Conservation (phyloP, 2,888 invertebrate species). For the Drosophila sordidula region DNA sequence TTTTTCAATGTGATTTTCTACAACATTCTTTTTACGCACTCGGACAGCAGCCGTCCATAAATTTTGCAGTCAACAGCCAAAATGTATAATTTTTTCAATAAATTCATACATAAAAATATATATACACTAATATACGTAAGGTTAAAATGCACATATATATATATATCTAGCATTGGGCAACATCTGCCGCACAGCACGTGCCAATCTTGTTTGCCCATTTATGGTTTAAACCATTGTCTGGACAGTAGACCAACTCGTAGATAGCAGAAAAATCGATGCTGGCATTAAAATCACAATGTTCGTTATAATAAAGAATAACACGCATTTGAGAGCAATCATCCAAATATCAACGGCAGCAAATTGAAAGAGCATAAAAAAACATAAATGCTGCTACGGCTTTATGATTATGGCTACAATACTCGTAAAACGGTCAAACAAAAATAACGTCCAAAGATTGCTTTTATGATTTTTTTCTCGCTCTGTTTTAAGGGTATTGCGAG, state of each 20-base stretch:
- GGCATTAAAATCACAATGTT: constrained; percentile 26
- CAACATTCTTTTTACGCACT: constrained; percentile 45
- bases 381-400: constrained; percentile 41
- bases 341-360: constrained; percentile 41
- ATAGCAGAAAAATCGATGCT: constrained; percentile 23
- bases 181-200: constrained; percentile 50
- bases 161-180: constrained; percentile 22
- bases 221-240: constrained; percentile 12
- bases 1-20: constrained; percentile 72
- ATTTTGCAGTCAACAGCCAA: constrained; percentile 53
- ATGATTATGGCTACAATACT: constrained; percentile 29
- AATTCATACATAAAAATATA: constrained; percentile 25
- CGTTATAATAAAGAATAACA: constrained; percentile 24
- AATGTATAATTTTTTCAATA: constrained; percentile 58
- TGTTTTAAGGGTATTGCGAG: not conserved
- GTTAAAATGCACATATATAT: not conserved
- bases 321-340: constrained; percentile 35
- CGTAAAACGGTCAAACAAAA: constrained; percentile 14
- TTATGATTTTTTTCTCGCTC: not conserved
- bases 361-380: constrained; percentile 54
- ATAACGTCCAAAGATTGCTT: constrained; percentile 2
- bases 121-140: not conserved
- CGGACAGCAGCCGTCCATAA: constrained; percentile 53
- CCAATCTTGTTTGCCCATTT: constrained; percentile 36
- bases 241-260: not conserved